phyloP scores from a whole-genome alignment of 2,113 vertebrate species.

The Condylura cristata region DNA sequence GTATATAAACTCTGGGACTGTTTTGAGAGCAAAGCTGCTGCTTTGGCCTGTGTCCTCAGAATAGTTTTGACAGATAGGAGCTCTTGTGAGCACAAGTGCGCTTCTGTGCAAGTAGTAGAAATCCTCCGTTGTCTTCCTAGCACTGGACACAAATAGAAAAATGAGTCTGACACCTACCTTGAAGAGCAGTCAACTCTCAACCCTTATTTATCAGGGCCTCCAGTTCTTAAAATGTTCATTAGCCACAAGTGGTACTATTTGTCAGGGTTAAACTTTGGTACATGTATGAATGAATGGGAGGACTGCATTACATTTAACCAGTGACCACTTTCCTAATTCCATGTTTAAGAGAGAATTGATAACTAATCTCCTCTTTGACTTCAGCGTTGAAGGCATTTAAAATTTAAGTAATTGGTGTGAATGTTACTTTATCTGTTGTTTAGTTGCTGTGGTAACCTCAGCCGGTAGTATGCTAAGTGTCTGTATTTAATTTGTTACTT shows the following conservation, averaged over 20 bases:
- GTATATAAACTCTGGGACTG: not conserved
- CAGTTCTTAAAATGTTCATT: conserved; percentile 51
- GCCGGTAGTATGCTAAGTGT: not conserved
- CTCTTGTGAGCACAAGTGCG: not conserved
- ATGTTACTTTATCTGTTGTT: conserved; percentile 1
- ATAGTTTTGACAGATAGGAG: not conserved
- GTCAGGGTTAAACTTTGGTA: not conserved
- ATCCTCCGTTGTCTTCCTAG: not conserved
- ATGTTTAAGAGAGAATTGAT: not conserved
- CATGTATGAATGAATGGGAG: not conserved
- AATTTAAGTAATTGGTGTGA: conserved; percentile 35
- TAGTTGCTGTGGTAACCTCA: not conserved
- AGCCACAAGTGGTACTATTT: not conserved
- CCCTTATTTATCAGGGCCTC: not conserved
- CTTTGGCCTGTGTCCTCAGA: conserved; percentile 6
- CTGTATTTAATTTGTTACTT: not conserved
- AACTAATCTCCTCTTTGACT: conserved; percentile 5
- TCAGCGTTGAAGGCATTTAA: not conserved
- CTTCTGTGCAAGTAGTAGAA: not conserved
- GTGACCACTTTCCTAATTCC: conserved; percentile 14
- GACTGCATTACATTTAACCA: not conserved
- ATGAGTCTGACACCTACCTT: not conserved
- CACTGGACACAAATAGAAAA: not conserved
- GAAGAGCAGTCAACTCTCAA: conserved; percentile 28
- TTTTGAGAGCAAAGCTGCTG: conserved; percentile 27